Percentiles rank a stretch among this genome's conserved stretches.
These are phyloP conservation scores for Euura saliciscinereae DNA, from an alignment of 1,140 invertebrate genomes.

Conservation along the genomic window DNA sequence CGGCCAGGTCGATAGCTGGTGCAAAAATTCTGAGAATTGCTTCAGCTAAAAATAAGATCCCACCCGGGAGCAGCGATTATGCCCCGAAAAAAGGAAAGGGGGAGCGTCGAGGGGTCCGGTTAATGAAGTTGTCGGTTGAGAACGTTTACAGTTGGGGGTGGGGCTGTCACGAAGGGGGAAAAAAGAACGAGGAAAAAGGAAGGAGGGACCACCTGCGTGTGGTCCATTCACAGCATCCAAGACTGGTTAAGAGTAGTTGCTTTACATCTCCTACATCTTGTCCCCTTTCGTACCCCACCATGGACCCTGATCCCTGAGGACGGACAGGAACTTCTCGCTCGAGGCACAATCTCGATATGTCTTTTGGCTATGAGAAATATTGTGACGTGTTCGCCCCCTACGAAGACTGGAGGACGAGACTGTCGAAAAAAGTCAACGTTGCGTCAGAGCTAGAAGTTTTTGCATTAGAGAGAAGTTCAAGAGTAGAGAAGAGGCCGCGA, in stretches of 20 bases:
- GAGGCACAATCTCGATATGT: neutral
- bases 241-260: slow-evolving; percentile 50
- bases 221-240: slow-evolving; percentile 53
- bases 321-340: neutral
- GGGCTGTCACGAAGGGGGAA: neutral
- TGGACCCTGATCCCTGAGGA: neutral
- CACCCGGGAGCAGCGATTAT: slow-evolving; percentile 57
- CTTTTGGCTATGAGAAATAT: neutral
- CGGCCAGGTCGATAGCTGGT: slow-evolving; percentile 32
- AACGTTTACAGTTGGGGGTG: slow-evolving; percentile 56
- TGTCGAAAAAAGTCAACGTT: neutral
- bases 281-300: neutral
- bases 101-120: slow-evolving; percentile 34
- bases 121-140: slow-evolving; percentile 61
- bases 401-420: neutral
- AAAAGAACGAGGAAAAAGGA: neutral
- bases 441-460: neutral
- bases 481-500: neutral
- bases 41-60: slow-evolving; percentile 57
- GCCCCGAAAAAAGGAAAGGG: slow-evolving; percentile 43
- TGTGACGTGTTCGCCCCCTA: neutral
- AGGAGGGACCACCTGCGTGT: slow-evolving; percentile 47
- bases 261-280: slow-evolving; percentile 41
- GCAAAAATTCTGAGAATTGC: slow-evolving; percentile 53
- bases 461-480: neutral